Percentiles rank a stretch among this genome's conserved stretches.
Conservation (phyloP, 2,797 vertebrate species). For the Gobionotothen gibberifrons region DNA sequence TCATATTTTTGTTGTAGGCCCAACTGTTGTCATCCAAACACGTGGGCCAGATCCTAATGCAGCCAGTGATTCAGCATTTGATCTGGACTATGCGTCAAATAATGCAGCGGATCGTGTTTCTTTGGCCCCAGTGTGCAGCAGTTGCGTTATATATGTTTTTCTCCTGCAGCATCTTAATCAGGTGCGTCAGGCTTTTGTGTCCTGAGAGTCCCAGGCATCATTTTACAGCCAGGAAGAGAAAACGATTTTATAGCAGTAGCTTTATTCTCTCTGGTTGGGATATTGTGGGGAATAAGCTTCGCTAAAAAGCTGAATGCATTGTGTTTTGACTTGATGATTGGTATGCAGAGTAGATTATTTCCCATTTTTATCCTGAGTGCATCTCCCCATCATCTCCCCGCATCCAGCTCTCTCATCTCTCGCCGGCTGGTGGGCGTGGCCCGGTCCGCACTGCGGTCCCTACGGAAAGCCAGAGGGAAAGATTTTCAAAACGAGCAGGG, state of each 20-base stretch:
- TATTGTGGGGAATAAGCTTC: not conserved
- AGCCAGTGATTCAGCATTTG: conserved; percentile 77
- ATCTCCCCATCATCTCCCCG: conserved; percentile 49
- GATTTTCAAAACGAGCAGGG: conserved; percentile 75
- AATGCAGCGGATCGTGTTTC: conserved; percentile 38
- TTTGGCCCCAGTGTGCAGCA: conserved; percentile 16
- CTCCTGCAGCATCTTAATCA: conserved; percentile 29
- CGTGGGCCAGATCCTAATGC: conserved; percentile 36
- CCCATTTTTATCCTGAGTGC: conserved; percentile 11
- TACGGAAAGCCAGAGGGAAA: conserved; percentile 90
- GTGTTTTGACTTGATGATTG: not conserved
- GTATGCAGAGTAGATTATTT: not conserved
- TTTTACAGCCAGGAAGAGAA: not conserved
- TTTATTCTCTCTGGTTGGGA: not conserved
- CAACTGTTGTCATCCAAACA: conserved; percentile 55
- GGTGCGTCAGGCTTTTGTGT: conserved; percentile 69
- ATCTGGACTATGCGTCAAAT: conserved; percentile 58
- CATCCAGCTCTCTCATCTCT: conserved; percentile 75
- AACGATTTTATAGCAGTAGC: not conserved
- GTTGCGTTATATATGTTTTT: conserved; percentile 3
- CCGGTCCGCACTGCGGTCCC: conserved; percentile 96
- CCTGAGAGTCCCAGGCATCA: conserved; percentile 12
- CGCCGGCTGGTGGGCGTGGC: conserved; percentile 94
- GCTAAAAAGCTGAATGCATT: not conserved
- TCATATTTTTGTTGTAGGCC: conserved; percentile 23